Percentiles rank a stretch among this genome's conserved stretches.
Evolutionary conservation across 2,113 vertebrate genomes (phyloP).

Genomic region (Anolis carolinensis): DNA sequence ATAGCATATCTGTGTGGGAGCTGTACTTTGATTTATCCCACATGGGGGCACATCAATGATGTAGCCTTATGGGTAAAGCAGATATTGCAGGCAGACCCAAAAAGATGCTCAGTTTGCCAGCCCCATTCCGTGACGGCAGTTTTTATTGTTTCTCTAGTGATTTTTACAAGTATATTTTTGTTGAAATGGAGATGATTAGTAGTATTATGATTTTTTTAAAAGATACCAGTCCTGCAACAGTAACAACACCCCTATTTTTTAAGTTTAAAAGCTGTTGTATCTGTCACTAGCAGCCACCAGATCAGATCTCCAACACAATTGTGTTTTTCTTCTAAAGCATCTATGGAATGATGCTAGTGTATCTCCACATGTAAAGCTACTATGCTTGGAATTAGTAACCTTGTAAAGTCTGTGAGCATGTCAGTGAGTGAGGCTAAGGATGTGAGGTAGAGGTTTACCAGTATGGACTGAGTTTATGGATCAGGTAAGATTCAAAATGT

Average conservation of each 20-base stretch:
- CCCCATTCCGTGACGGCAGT: neutral
- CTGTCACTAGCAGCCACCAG: neutral
- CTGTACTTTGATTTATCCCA: neutral
- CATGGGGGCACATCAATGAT: neutral
- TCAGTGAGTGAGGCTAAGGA: neutral
- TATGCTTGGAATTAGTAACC: no score
- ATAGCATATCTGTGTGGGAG: neutral
- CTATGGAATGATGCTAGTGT: neutral
- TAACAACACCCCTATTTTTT: no score
- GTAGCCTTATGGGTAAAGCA: no score
- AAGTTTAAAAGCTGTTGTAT: no score
- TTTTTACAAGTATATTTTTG: no score
- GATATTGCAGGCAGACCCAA: neutral
- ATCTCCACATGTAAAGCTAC: neutral
- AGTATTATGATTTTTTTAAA: no score
- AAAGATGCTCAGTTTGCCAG: no score
- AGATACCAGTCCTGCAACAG: no score
- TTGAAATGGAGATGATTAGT: no score
- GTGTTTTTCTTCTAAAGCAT: neutral
- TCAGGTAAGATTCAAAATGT: no score
- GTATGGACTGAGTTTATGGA: no score
- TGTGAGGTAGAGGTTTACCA: neutral
- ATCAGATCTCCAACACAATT: neutral
- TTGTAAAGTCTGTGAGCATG: no score
- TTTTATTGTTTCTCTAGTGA: neutral